phyloP scores from a whole-genome alignment of 2,113 vertebrate genomes.

The Gopherus evgoodei region DNA sequence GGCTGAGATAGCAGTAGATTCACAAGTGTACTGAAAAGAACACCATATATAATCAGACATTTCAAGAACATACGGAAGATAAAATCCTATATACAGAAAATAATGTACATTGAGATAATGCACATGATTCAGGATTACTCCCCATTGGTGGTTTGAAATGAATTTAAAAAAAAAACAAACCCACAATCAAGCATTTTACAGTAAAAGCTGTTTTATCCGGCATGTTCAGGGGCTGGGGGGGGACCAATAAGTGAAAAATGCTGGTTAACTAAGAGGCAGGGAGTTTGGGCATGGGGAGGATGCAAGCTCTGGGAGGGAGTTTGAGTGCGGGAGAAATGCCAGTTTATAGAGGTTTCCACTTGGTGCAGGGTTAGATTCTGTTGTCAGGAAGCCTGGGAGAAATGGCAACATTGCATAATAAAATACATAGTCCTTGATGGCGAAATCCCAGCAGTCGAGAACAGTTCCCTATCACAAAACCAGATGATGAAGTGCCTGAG shows the following conservation, averaged over 20 bases:
- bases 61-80: neutral
- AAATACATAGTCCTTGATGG: neutral
- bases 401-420: neutral
- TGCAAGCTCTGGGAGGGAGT: no score
- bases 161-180: constrained; percentile 13
- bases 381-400: neutral
- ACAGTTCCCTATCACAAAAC: neutral
- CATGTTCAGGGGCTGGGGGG: no score
- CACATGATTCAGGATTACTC: neutral
- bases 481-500: neutral
- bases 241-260: no score
- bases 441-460: neutral
- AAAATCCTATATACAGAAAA: neutral
- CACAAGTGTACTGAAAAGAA: neutral
- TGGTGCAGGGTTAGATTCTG: neutral
- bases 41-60: neutral
- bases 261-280: no score
- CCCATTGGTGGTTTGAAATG: neutral
- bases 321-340: no score
- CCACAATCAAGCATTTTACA: neutral
- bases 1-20: neutral
- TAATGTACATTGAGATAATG: neutral
- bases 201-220: no score
- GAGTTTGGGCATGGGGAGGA: no score
- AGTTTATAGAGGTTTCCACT: no score